These are phyloP conservation scores for Mercenaria mercenaria DNA, from an alignment of 1,140 invertebrate species.

Conservation along the genomic window DNA sequence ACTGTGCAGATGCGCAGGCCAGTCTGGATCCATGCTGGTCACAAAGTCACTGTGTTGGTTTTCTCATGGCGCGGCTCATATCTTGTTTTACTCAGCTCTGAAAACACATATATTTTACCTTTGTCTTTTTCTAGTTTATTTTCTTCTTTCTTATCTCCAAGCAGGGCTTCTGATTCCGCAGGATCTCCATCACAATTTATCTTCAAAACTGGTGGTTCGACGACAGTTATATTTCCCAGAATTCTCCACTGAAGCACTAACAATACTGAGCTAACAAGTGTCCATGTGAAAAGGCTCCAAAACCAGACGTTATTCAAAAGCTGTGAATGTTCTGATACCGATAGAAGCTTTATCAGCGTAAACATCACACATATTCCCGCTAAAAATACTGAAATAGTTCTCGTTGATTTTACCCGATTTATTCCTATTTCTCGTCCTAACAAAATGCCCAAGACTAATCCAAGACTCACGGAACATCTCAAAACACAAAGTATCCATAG, in stretches of 20 bases:
- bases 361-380: slow-evolving; percentile 35
- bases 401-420: slow-evolving; percentile 9
- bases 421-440: neutral
- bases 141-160: slow-evolving; percentile 1
- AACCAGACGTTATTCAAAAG: slow-evolving; percentile 53
- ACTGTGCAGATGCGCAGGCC: too few species aligned
- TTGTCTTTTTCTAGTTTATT: neutral
- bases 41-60: too few species aligned
- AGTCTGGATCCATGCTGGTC: too few species aligned
- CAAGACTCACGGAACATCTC: slow-evolving; percentile 35
- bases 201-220: neutral
- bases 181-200: slow-evolving; percentile 13
- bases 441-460: slow-evolving; percentile 43
- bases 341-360: slow-evolving; percentile 58
- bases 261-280: slow-evolving; percentile 5
- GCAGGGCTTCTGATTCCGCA: slow-evolving; percentile 1
- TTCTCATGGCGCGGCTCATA: too few species aligned
- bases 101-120: too few species aligned
- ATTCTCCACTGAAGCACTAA: slow-evolving; percentile 34
- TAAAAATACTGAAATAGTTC: neutral
- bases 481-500: slow-evolving; percentile 46
- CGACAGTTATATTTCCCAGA: neutral
- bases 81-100: too few species aligned
- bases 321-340: slow-evolving; percentile 22
- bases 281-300: slow-evolving; percentile 60